Evolutionary conservation across 2,113 vertebrate genomes (phyloP), one percentile per base, ranked within the genome.

Genomic region (Tinamus guttatus): DNA sequence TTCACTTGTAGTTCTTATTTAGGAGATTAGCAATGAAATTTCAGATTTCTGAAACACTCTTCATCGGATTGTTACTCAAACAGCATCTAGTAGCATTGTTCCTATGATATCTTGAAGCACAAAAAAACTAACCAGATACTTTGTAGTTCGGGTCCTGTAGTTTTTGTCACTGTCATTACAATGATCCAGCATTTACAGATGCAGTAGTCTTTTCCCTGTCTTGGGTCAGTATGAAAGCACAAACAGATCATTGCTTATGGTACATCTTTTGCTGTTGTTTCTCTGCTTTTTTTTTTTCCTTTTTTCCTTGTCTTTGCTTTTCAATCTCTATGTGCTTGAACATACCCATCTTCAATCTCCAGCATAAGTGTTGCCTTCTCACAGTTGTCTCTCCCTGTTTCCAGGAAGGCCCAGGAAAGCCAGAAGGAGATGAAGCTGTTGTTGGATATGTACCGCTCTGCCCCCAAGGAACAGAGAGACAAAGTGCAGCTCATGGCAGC

Each of bases 401-500:
- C 62, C 43, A 99, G 99, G 96, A 99, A 99, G 96, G 99, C 99
- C 7, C 99, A 99, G 89, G 99, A 99, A 94, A 99, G 99, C 86
- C 99, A 99, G 88, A 98, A 99, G 89, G 99, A 99, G 96, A 99
- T 99, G 99, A 99, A 99, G 83, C 98, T 99, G 2, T 94, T 99
- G 74, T 94, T 99, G 60, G 99, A 99, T 95, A 99, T 99, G 99
- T 99, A 99, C 93, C 98, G 99, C 56, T 99, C 99, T 34, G 99
- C 99, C 14, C 99, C 99, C 2, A 99, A 99, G 94, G 99, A 99
- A 89, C 99, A 99, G 97, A 98, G 99, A 43, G 99, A 99, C 97
- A 99, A 99, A 96, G 99, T 99, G 15, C 99, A 99, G 95, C 98
- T 99, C 12, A 99, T 99, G 99, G 99, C 99, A 76, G 99, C 99